A percentile compares a stretch with the other conserved stretches of the same genome.
Evolutionary conservation across 2,113 vertebrate species (phyloP).

Genomic region (Chaetorhynchus papuensis): DNA sequence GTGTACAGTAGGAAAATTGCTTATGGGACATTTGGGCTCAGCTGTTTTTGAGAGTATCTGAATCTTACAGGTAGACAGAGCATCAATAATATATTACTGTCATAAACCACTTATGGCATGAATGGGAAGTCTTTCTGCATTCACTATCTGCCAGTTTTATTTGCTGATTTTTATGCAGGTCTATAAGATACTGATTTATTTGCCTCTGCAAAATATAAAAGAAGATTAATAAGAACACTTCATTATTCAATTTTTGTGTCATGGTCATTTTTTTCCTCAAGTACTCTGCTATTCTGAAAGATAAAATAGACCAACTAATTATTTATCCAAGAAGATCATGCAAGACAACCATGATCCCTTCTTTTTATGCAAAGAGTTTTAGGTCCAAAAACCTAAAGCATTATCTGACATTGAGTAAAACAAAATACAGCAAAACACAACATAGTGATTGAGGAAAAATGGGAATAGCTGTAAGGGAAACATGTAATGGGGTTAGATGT

Average conservation of each 20-base stretch:
- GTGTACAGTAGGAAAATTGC: not conserved
- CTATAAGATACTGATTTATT: not conserved
- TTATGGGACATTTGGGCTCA: not conserved
- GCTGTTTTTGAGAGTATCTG: not conserved
- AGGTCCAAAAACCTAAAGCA: not conserved
- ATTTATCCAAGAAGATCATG: not conserved
- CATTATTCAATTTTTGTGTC: not conserved
- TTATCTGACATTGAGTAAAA: not conserved
- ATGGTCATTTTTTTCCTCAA: not conserved
- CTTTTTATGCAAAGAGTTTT: not conserved
- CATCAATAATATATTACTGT: not conserved
- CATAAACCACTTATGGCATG: not conserved
- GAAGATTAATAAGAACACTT: not conserved
- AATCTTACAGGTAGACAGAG: not conserved
- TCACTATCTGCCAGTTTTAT: not conserved
- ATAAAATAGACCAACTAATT: not conserved
- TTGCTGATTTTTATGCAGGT: not conserved
- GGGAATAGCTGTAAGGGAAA: not conserved
- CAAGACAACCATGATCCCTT: not conserved
- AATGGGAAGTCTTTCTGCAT: not conserved
- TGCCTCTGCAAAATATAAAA: not conserved
- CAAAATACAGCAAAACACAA: not conserved
- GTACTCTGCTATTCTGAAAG: not conserved
- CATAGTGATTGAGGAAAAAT: not conserved
- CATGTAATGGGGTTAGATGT: rapidly evolving